phyloP scores from a whole-genome alignment of 2,797 vertebrate species.

The Enteromius treurensis region DNA sequence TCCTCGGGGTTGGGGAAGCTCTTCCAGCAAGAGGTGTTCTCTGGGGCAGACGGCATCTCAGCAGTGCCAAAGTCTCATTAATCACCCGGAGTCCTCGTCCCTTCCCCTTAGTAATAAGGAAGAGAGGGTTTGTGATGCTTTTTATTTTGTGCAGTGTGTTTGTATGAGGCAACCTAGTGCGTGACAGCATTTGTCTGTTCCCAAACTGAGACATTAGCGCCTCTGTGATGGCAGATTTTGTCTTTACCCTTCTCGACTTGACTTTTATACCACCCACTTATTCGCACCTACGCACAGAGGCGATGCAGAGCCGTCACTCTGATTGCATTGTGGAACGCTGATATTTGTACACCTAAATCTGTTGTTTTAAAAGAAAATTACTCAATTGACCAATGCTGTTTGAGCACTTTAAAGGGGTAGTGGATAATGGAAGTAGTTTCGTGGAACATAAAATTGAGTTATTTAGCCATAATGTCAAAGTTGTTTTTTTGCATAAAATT shows the following conservation, averaged over 20 bases:
- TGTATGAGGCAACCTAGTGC: neutral
- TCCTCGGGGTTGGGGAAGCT: constrained; percentile 18
- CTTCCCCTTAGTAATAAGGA: constrained; percentile 14
- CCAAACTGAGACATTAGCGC: constrained; percentile 14
- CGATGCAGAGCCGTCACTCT: neutral
- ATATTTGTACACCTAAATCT: constrained; percentile 12
- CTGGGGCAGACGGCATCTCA: constrained; percentile 17
- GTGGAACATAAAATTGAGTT: neutral
- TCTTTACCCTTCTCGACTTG: constrained; percentile 6
- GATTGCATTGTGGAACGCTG: constrained; percentile 5
- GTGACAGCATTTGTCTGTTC: constrained; percentile 21
- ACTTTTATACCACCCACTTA: constrained; percentile 35
- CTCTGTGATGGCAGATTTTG: neutral
- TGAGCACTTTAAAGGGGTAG: neutral
- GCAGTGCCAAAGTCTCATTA: constrained; percentile 7
- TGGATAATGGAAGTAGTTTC: neutral
- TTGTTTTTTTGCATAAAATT: neutral
- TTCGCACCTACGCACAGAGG: neutral
- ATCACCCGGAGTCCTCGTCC: constrained; percentile 8
- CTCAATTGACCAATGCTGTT: neutral
- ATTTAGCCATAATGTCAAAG: constrained; percentile 1
- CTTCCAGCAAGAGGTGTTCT: constrained; percentile 17
- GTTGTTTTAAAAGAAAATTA: constrained; percentile 13
- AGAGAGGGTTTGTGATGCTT: neutral
- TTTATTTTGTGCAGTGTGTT: neutral